Base-by-base conservation (phyloP, 2,797 vertebrate species). In the Antrozous pallidus region DNA sequence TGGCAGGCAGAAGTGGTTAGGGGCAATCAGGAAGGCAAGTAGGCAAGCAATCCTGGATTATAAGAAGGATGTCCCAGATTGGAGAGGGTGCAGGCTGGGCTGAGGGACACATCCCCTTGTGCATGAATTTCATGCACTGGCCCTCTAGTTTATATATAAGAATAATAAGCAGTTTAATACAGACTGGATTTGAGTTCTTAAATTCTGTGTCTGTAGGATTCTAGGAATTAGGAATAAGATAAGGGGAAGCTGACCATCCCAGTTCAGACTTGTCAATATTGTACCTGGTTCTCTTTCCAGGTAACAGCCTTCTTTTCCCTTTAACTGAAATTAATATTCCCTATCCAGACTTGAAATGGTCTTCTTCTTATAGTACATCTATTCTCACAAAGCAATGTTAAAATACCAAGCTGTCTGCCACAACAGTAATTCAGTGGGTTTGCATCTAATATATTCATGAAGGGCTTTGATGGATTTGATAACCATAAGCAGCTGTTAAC, bases 401-500 rank as follows among this genome's bases (percentile, higher is more conserved):
- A 97, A 97, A 97, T 97, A 96, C 92, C 96, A 97, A 96, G 74
- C 96, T 96, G 97, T 97, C 97, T 95, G 90, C 54, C 56, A 65
- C 77, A 95, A 79, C 93, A 93, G 90, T 91, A 95, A 94, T 92
- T 96, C 95, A 77, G 88, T 93, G 85, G 74, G 56, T 83, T 95
- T 95, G 82, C 83, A 70, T 83, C 93, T 96, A 95, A 96, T 88
- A 88, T 96, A 97, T 96, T 97, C 96, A 96, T 96, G 96, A 97
- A 96, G 70, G 95, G 93, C 69, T 94, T 95, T 97, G 97, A 97
- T 97, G 97, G 97, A 97, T 97, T 95, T 97, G 97, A 94, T 96
- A 96, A 97, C 94, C 85, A 96, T 95, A 96, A 96, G 96, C 85
- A 95, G 85, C 96, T 95, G 93, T 96, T 97, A 96, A 97, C 96